Percentiles rank a stretch among this genome's conserved stretches.
These are phyloP conservation scores for Sitta carolinensis DNA, from an alignment of 2,797 vertebrate species.

Conservation along the genomic window DNA sequence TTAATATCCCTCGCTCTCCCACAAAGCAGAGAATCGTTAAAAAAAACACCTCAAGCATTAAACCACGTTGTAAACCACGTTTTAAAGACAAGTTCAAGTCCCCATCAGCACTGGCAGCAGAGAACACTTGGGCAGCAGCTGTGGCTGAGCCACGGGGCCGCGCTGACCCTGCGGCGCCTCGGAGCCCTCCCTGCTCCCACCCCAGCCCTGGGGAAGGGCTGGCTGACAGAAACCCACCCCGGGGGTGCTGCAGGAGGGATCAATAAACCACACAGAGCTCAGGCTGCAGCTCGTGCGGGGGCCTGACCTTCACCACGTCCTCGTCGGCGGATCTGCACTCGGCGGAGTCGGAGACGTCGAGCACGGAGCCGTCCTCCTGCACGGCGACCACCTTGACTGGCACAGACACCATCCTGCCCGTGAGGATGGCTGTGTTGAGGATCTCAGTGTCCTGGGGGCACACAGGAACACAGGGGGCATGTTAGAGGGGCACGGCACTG, in stretches of 20 bases:
- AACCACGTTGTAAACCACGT: too few species aligned
- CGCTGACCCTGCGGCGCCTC: neutral
- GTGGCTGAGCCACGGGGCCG: too few species aligned
- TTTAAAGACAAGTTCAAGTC: too few species aligned
- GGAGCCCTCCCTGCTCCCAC: neutral
- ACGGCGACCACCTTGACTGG: constrained; percentile 78
- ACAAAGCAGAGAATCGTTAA: too few species aligned
- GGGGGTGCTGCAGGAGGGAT: neutral
- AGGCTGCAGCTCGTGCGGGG: accelerated
- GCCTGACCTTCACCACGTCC: constrained; percentile 77
- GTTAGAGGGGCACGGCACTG: neutral
- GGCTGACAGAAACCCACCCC: accelerated
- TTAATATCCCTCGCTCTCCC: too few species aligned
- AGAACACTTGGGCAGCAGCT: too few species aligned
- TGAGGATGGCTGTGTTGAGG: constrained; percentile 81
- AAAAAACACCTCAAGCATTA: too few species aligned
- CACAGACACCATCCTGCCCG: constrained; percentile 71
- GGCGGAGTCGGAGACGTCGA: constrained; percentile 67
- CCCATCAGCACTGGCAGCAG: neutral
- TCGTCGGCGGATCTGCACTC: constrained; percentile 79
- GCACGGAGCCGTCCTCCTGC: constrained; percentile 76
- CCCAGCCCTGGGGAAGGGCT: neutral
- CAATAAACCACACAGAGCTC: accelerated
- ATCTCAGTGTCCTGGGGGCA: constrained; percentile 75
- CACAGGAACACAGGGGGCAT: accelerated